These are phyloP conservation scores for Rhopalosiphum nymphaeae DNA, from an alignment of 2,888 invertebrate genomes.

Conservation along the genomic window DNA sequence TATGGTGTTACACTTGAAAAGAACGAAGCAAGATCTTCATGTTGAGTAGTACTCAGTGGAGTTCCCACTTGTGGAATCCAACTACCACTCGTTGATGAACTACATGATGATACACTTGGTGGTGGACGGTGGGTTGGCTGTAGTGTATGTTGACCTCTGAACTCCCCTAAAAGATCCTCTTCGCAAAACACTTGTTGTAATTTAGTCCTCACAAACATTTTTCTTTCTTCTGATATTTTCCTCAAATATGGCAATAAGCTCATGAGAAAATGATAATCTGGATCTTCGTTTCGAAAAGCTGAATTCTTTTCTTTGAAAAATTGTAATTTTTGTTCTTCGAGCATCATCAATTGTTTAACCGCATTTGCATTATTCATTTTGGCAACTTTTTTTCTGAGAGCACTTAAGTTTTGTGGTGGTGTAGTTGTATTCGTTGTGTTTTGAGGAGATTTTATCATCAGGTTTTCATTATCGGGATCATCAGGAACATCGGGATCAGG, in stretches of 20 bases:
- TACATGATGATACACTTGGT: conserved; percentile 6
- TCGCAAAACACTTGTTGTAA: neutral
- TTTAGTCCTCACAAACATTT: conserved; percentile 19
- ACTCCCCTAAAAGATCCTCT: neutral
- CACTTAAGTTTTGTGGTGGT: neutral
- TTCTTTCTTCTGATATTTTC: conserved; percentile 16
- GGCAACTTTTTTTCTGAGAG: conserved; percentile 16
- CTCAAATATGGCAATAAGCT: conserved; percentile 17
- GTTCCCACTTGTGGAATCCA: neutral
- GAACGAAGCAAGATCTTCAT: conserved; percentile 17
- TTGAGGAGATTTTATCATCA: neutral
- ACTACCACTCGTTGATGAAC: conserved; percentile 5
- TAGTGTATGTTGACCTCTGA: conserved; percentile 3
- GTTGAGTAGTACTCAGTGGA: conserved; percentile 16
- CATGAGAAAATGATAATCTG: conserved; percentile 4
- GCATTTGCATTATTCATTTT: conserved; percentile 10
- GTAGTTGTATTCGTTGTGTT: neutral
- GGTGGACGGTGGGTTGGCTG: conserved; percentile 17
- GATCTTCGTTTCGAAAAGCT: conserved; percentile 20
- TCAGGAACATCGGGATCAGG: neutral
- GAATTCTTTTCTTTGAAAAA: conserved; percentile 14
- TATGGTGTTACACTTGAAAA: conserved; percentile 25
- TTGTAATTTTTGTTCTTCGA: conserved; percentile 21
- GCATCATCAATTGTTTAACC: conserved; percentile 29
- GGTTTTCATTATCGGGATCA: conserved; percentile 5